A percentile compares a stretch with the other conserved stretches of the same genome.
phyloP scores from a whole-genome alignment of 2,113 vertebrate species.

The Myotis brandtii region DNA sequence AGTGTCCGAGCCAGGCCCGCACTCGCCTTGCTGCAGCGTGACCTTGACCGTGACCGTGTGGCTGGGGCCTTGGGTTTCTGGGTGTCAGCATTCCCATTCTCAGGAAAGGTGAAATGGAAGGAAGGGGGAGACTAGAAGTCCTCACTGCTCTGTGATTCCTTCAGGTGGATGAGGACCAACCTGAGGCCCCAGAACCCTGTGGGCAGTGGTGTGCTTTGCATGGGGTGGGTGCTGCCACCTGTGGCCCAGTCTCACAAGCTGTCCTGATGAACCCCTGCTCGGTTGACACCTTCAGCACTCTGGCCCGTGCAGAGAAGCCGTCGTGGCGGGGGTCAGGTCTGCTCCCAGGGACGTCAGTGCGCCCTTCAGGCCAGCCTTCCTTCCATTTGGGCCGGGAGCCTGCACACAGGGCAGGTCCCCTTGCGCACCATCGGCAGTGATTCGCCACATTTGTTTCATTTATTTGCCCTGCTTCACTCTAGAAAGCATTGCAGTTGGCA shows the following conservation, averaged over 20 bases:
- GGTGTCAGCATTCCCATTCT: not conserved
- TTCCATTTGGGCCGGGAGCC: not conserved
- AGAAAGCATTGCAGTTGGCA: slow-evolving; percentile 31
- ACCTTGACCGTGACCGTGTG: not conserved
- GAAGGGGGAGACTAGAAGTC: not conserved
- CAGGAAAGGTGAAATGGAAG: not conserved
- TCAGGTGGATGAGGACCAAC: not conserved
- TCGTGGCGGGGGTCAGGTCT: not conserved
- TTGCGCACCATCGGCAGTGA: not conserved
- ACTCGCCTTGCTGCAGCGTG: not conserved
- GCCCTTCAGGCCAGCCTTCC: not conserved
- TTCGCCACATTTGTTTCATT: not conserved
- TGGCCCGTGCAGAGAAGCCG: not conserved
- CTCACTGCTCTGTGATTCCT: not conserved
- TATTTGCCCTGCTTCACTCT: slow-evolving; percentile 6
- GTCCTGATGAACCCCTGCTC: not conserved
- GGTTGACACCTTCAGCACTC: not conserved
- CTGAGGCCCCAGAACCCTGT: not conserved
- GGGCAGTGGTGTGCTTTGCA: not conserved
- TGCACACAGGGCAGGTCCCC: not conserved
- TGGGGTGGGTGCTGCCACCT: not conserved
- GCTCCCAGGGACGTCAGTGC: not conserved
- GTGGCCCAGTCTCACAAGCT: not conserved
- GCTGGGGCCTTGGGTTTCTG: not conserved
- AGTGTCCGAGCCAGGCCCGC: not conserved